These are phyloP conservation scores for Rhincodon typus DNA, from an alignment of 2,797 vertebrate species.

Conservation along the genomic window DNA sequence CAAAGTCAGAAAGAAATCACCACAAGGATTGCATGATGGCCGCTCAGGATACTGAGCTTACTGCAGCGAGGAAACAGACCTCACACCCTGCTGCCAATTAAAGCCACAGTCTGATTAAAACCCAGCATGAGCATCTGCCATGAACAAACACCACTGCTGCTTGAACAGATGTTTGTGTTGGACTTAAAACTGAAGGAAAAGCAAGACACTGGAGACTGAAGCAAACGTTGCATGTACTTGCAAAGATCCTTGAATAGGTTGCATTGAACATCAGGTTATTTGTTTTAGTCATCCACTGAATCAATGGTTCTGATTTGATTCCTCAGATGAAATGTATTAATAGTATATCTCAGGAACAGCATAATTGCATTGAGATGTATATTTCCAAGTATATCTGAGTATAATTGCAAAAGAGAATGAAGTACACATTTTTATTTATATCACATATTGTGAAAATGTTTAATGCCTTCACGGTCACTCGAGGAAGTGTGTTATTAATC, in stretches of 20 bases:
- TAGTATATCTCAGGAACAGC: not conserved
- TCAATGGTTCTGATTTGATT: not conserved
- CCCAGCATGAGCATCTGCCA: slow-evolving; percentile 61
- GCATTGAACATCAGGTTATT: not conserved
- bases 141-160: slow-evolving; percentile 67
- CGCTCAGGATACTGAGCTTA: not conserved
- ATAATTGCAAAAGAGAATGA: not conserved
- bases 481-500: not conserved
- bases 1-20: not conserved
- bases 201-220: not conserved
- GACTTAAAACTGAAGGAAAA: slow-evolving; percentile 55
- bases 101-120: slow-evolving; percentile 66
- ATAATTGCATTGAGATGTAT: no score
- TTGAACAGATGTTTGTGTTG: slow-evolving; percentile 64
- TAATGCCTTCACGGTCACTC: not conserved
- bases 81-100: slow-evolving; percentile 51
- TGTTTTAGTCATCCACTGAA: slow-evolving; percentile 7
- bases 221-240: not conserved
- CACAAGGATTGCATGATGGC: no score
- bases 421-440: not conserved
- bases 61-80: not conserved
- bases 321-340: not conserved
- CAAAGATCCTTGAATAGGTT: not conserved
- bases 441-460: not conserved
- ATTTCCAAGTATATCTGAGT: not conserved